These are phyloP conservation scores for Rhabdophis nuchalis DNA, from an alignment of 2,797 vertebrate genomes.

Conservation along the genomic window DNA sequence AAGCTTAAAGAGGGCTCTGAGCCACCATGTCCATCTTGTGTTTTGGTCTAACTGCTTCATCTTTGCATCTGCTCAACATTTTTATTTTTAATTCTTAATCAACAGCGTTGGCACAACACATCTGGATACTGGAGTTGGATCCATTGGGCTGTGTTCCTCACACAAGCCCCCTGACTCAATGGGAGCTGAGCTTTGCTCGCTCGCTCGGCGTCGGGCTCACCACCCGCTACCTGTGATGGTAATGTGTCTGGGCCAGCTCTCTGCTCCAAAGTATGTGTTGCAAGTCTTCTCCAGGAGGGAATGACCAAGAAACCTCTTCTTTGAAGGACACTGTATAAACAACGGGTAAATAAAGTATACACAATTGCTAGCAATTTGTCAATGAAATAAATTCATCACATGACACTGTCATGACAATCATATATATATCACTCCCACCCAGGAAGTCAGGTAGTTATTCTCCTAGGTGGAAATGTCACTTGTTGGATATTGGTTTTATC, in stretches of 20 bases:
- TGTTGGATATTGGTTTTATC: slow-evolving; percentile 27
- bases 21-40: not conserved
- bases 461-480: slow-evolving; percentile 74
- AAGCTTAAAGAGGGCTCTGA: not conserved
- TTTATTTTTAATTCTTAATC: not conserved
- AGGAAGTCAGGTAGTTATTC: slow-evolving; percentile 56
- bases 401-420: slow-evolving; percentile 83
- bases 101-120: not conserved
- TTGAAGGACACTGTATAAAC: slow-evolving; percentile 47
- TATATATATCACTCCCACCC: slow-evolving; percentile 70
- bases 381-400: slow-evolving; percentile 80
- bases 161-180: not conserved
- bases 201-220: too few relatives aligned
- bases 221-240: not conserved
- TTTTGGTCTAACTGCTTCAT: rapidly evolving
- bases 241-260: not conserved
- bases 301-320: slow-evolving; percentile 43
- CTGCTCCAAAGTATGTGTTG: not conserved
- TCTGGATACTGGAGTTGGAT: not conserved
- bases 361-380: slow-evolving; percentile 75
- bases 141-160: too few relatives aligned
- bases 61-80: not conserved
- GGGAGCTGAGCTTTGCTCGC: too few relatives aligned
- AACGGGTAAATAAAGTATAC: slow-evolving; percentile 76
- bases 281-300: slow-evolving; percentile 52